phyloP scores from a whole-genome alignment of 2,113 vertebrate genomes.

The Notarius lentiginosus region DNA sequence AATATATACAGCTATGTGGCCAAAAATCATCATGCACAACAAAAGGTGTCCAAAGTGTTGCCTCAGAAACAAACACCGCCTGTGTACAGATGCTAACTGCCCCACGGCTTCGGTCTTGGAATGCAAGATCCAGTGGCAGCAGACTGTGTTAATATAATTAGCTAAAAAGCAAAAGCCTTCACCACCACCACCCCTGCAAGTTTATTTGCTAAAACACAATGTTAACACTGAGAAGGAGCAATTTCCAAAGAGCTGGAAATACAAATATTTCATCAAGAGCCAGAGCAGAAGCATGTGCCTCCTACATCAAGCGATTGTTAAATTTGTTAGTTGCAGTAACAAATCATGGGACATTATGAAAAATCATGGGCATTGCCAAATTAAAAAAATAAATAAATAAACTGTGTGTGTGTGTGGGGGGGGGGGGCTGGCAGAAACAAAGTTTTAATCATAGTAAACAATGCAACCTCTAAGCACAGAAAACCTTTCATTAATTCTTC shows the following conservation, averaged over 20 bases:
- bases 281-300: neutral
- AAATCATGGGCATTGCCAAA: neutral
- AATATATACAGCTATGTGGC: no score
- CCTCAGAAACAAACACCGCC: no score
- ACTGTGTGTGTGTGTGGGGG: no score
- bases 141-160: neutral
- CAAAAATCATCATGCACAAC: no score
- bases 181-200: neutral
- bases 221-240: neutral
- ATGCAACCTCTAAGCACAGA: neutral
- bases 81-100: neutral
- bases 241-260: neutral
- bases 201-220: neutral
- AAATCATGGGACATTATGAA: neutral
- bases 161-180: neutral
- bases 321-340: neutral
- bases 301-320: neutral
- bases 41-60: no score
- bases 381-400: no score
- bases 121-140: neutral
- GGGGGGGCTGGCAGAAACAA: neutral
- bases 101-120: neutral
- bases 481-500: neutral
- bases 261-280: neutral
- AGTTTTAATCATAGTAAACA: neutral